Evolutionary conservation across 2,113 vertebrate genomes (phyloP), one percentile per base, ranked within the genome.

Genomic region (Cochlearius cochlearius): DNA sequence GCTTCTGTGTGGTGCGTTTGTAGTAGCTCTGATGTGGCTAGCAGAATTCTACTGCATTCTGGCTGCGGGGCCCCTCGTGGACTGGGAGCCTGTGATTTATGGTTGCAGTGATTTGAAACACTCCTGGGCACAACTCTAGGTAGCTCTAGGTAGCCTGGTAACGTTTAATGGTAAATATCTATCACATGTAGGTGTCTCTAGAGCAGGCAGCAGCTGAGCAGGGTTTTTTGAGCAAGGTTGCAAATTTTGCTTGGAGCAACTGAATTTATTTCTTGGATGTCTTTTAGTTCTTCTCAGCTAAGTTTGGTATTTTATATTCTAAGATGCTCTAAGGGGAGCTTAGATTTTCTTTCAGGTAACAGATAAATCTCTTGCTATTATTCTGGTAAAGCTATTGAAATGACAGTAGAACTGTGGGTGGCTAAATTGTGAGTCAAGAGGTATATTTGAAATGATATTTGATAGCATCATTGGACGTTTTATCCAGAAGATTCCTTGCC

Each of bases 371-470:
- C 38, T 58, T 87, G 32, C 9, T 95, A 71, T 83, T 96, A 80
- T 86, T 59, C 52, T 45, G 23, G 23, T 52, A 81, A 94, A 92
- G n/a, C n/a, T 59, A 72, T 62, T 88, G 49, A 91, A 88, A 88
- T 72, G 76, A 81, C 56, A 73, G 64, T 53, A 90, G 50, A 94
- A 94, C 22, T 76, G n/a, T 77, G 50, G 52, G 72, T 86, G 39
- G 68, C 34, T 96, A 84, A 95, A 96, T 47, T 71, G 52, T 77
- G 74, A 96, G n/a, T 85, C 78, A 93, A 91, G 58, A 81, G 15
- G 62, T 36, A 29, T 89, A 66, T 67, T 96, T 96, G 87, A 95
- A 96, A 88, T 21, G 0, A 7, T 52, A 83, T 60, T 74, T 86
- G 69, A 23, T 55, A 73, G 39, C 23, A 69, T 39, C 30, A 49